Evolutionary conservation across 2,888 invertebrate genomes (phyloP).

Genomic region (Polydrusus cervinus): DNA sequence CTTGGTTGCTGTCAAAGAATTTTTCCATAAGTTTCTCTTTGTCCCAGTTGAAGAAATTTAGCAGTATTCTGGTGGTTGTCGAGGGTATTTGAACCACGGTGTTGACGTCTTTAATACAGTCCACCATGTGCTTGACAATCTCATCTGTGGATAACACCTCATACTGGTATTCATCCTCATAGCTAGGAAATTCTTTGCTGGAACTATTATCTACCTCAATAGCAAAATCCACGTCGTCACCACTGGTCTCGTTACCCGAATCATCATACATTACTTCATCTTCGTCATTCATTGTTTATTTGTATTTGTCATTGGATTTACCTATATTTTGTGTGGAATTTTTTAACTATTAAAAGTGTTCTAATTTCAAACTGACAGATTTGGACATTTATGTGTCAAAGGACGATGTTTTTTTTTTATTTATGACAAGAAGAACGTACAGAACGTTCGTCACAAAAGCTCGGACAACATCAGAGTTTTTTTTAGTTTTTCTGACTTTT

Average conservation of each 20-base stretch:
- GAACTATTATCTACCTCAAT: constrained; percentile 88
- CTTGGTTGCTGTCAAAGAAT: constrained; percentile 96
- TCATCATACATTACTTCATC: constrained; percentile 93
- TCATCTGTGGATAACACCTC: constrained; percentile 97
- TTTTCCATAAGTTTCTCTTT: constrained; percentile 98
- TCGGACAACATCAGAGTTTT: constrained; percentile 20
- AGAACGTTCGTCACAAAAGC: constrained; percentile 17
- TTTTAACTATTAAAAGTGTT: constrained; percentile 29
- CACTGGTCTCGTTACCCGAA: constrained; percentile 94
- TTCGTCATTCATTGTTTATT: constrained; percentile 87
- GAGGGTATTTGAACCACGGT: constrained; percentile 94
- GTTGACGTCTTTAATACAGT: constrained; percentile 97
- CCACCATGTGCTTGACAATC: constrained; percentile 98
- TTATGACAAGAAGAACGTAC: constrained; percentile 19
- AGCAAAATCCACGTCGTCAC: constrained; percentile 95
- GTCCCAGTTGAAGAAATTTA: constrained; percentile 99
- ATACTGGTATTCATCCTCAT: constrained; percentile 93
- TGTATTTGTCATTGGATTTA: constrained; percentile 41
- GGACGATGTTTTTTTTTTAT: constrained; percentile 12
- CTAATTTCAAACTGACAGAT: constrained; percentile 45
- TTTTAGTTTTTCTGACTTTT: neutral
- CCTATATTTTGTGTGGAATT: constrained; percentile 20
- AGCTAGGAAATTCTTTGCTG: constrained; percentile 85
- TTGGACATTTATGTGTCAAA: constrained; percentile 35
- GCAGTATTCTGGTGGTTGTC: constrained; percentile 92